phyloP scores from a whole-genome alignment of 2,797 vertebrate species.

The Peromyscus melanophrys region DNA sequence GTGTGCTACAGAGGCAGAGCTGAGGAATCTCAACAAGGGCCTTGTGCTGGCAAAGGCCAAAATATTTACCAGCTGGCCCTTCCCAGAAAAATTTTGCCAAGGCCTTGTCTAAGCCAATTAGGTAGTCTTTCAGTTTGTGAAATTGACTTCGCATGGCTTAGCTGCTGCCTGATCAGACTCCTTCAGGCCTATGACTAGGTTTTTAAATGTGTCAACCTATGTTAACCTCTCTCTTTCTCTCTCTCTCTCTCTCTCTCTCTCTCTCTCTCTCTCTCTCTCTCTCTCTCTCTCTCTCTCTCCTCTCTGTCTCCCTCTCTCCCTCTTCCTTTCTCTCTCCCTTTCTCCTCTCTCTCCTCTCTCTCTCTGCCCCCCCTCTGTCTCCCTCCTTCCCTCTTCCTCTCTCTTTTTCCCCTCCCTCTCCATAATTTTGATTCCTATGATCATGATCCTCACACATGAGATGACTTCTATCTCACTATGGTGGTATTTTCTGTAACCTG shows the following conservation, averaged over 20 bases:
- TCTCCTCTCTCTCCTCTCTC: neutral
- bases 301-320: neutral
- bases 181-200: slow-evolving; percentile 35
- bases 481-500: neutral
- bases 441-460: neutral
- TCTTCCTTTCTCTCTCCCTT: too few species aligned
- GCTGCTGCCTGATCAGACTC: slow-evolving; percentile 18
- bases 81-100: slow-evolving; percentile 58
- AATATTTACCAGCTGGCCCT: slow-evolving; percentile 62
- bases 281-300: neutral
- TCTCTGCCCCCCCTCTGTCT: neutral
- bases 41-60: neutral
- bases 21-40: neutral
- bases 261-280: neutral
- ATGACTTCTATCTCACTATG: neutral
- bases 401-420: too few species aligned
- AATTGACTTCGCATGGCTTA: slow-evolving; percentile 39
- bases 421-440: slow-evolving; percentile 31
- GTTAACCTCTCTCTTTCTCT: neutral
- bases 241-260: neutral
- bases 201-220: slow-evolving; percentile 22
- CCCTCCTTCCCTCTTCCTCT: neutral
- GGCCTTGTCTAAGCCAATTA: slow-evolving; percentile 66
- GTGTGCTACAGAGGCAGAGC: neutral
- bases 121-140: slow-evolving; percentile 68